Conservation (phyloP, 2,113 vertebrate genomes). For the Colistium nudipinnis region DNA sequence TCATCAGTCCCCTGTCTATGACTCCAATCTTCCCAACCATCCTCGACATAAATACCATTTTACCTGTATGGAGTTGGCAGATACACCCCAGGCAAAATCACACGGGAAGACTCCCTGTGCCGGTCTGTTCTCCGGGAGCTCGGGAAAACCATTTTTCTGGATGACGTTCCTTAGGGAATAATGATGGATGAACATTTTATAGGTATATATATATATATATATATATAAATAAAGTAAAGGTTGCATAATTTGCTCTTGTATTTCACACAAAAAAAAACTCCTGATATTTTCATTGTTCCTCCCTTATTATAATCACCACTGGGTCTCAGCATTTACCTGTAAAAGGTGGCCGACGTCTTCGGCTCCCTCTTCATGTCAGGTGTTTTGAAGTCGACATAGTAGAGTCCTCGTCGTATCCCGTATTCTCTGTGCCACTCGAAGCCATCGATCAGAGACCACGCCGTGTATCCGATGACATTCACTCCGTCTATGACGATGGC, state of each 20-base stretch:
- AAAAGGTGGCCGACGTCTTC: conserved; percentile 94
- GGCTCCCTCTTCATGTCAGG: conserved; percentile 89
- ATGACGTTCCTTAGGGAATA: conserved; percentile 84
- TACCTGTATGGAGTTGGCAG: conserved; percentile 92
- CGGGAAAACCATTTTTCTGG: conserved; percentile 92
- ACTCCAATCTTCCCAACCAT: background rate
- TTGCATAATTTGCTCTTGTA: too few species aligned
- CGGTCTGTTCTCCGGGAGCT: conserved; percentile 88
- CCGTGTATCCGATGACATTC: conserved; percentile 93
- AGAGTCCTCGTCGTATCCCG: conserved; percentile 90
- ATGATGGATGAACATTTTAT: background rate
- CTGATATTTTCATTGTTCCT: background rate
- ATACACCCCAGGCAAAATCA: conserved; percentile 93
- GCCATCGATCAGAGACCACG: conserved; percentile 95
- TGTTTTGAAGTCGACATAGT: conserved; percentile 93
- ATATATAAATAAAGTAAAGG: too few species aligned
- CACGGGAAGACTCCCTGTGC: conserved; percentile 89
- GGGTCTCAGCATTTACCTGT: conserved; percentile 75
- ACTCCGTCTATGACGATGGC: conserved; percentile 89
- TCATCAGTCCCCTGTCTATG: background rate
- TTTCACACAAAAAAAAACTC: too few species aligned
- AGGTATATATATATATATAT: too few species aligned
- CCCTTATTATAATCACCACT: too few species aligned
- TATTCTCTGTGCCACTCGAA: conserved; percentile 96
- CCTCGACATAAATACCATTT: background rate